phyloP scores from a whole-genome alignment of 2,113 vertebrate genomes.

The Corydoras maculifer region DNA sequence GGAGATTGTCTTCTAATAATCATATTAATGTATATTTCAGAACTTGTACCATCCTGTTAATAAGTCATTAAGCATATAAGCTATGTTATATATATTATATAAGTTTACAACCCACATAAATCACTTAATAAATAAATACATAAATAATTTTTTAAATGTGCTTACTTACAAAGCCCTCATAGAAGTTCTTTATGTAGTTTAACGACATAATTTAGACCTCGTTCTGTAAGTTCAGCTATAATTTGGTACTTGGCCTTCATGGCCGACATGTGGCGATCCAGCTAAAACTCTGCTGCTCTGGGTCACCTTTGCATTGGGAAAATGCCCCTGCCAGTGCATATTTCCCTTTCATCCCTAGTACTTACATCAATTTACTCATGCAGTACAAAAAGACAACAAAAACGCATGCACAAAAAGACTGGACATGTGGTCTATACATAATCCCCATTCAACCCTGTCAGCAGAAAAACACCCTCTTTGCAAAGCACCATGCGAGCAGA shows the following conservation, averaged over 20 bases:
- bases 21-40: too few relatives aligned
- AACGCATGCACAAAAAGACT: constrained; percentile 57
- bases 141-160: neutral
- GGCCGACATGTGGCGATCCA: constrained; percentile 46
- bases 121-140: neutral
- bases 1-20: too few relatives aligned
- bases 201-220: constrained; percentile 61
- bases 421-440: constrained; percentile 51
- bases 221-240: constrained; percentile 41
- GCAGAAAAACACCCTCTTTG: constrained; percentile 45
- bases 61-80: neutral
- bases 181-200: constrained; percentile 73
- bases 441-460: constrained; percentile 57
- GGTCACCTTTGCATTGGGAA: constrained; percentile 50
- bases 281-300: constrained; percentile 36
- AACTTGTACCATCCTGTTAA: neutral
- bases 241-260: constrained; percentile 45
- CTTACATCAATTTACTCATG: constrained; percentile 54
- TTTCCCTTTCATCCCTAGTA: constrained; percentile 55
- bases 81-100: neutral
- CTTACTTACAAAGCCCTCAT: constrained; percentile 72
- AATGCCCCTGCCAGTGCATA: constrained; percentile 58
- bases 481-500: constrained; percentile 23
- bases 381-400: constrained; percentile 48
- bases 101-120: neutral